phyloP scores from a whole-genome alignment of 2,797 vertebrate genomes.

The Sebastes umbrosus region DNA sequence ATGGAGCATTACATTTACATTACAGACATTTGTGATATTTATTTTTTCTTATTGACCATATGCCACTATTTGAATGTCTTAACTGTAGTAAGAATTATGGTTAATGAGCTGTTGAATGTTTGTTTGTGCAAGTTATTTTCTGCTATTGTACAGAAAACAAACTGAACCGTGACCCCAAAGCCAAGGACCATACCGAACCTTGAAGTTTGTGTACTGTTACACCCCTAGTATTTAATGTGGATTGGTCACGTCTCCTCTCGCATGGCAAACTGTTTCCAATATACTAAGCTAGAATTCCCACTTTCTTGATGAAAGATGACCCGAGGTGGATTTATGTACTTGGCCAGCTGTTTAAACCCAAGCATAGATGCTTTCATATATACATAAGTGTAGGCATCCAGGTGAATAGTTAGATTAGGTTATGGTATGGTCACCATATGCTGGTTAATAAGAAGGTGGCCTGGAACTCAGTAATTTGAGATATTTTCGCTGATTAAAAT shows the following conservation, averaged over 20 bases:
- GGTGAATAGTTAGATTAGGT: background rate
- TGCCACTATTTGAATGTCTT: too few species aligned
- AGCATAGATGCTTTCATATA: background rate
- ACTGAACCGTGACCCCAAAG: too few species aligned
- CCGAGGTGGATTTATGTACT: background rate
- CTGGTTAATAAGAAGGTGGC: slow-evolving; percentile 8
- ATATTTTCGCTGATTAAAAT: background rate
- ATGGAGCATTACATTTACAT: background rate
- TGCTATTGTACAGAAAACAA: too few species aligned
- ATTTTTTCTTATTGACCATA: background rate
- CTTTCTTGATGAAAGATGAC: background rate
- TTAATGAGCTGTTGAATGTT: too few species aligned
- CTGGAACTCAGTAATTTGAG: background rate
- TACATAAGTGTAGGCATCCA: background rate
- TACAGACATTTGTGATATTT: background rate
- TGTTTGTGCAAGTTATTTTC: too few species aligned
- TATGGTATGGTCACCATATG: slow-evolving; percentile 2
- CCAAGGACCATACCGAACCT: too few species aligned
- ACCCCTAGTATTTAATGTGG: background rate
- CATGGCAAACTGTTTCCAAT: background rate
- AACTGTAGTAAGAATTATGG: too few species aligned
- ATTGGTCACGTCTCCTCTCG: background rate
- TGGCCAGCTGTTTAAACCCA: background rate
- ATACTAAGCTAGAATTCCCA: background rate
- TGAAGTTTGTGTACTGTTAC: too few species aligned